These are phyloP conservation scores for Liposcelis brunnea DNA, from an alignment of 2,888 invertebrate genomes.

Conservation along the genomic window DNA sequence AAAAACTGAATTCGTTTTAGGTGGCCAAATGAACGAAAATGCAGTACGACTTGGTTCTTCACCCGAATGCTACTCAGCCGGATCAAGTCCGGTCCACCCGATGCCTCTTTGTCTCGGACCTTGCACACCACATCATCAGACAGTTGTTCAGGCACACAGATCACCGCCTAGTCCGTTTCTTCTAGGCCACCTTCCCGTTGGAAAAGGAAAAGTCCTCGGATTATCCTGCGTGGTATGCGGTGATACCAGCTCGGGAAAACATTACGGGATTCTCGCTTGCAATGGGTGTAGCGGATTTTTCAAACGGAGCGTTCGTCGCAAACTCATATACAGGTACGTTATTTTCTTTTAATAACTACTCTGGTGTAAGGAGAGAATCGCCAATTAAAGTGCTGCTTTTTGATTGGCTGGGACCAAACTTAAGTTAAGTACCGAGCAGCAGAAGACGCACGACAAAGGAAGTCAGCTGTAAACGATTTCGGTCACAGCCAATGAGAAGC, in stretches of 20 bases:
- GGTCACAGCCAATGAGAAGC: too few relatives aligned
- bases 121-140: conserved; percentile 27
- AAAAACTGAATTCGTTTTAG: conserved; percentile 12
- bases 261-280: conserved; percentile 95
- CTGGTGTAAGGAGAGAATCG: too few relatives aligned
- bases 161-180: conserved; percentile 30
- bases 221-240: conserved; percentile 92
- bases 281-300: conserved; percentile 99
- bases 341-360: neutral
- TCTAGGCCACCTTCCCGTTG: conserved; percentile 16
- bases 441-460: too few relatives aligned
- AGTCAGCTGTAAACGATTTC: too few relatives aligned
- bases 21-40: conserved; percentile 10
- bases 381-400: too few relatives aligned
- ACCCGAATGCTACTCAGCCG: conserved; percentile 17
- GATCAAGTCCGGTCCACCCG: conserved; percentile 28
- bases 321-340: conserved; percentile 85
- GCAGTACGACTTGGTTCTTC: conserved; percentile 9
- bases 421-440: too few relatives aligned
- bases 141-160: conserved; percentile 43
- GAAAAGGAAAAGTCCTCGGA: conserved; percentile 46
- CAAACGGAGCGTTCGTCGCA: conserved; percentile 87
- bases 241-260: conserved; percentile 92
- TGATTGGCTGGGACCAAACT: conserved; percentile 13
- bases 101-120: conserved; percentile 40